Conservation (phyloP, 2,113 vertebrate species). For the Paedocypris sp. region DNA sequence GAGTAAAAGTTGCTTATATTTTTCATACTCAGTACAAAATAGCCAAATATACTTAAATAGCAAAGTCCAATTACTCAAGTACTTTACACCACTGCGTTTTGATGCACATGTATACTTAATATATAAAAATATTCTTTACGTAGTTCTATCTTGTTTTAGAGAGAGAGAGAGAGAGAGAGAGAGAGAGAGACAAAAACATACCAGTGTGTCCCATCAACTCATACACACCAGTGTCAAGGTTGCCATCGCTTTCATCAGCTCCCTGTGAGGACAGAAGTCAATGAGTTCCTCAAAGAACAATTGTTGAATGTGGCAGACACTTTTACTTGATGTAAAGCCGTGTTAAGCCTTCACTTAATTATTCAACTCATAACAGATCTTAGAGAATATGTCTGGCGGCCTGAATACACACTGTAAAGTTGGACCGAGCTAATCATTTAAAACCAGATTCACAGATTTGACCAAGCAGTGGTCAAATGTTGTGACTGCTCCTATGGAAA, state of each 20-base stretch:
- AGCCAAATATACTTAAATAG: no score
- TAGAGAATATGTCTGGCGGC: background rate
- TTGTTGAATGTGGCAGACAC: background rate
- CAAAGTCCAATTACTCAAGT: no score
- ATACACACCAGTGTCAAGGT: conserved; percentile 43
- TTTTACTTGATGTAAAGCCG: no score
- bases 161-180: no score
- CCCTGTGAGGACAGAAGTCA: conserved; percentile 41
- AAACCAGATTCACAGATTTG: conserved; percentile 32
- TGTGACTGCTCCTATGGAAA: conserved; percentile 7
- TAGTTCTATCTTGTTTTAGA: no score
- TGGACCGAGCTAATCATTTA: conserved; percentile 50
- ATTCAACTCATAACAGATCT: background rate
- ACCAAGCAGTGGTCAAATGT: conserved; percentile 19
- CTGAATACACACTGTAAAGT: conserved; percentile 6
- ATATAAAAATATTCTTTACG: background rate
- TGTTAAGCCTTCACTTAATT: background rate
- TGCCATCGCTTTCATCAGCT: conserved; percentile 20
- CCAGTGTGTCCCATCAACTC: conserved; percentile 53
- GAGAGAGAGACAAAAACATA: conserved; percentile 31
- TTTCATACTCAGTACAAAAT: no score
- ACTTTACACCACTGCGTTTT: no score
- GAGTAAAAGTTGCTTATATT: no score
- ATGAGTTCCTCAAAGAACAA: background rate
- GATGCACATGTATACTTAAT: no score